phyloP scores from a whole-genome alignment of 2,888 invertebrate species.

The Sphinx pinastri region DNA sequence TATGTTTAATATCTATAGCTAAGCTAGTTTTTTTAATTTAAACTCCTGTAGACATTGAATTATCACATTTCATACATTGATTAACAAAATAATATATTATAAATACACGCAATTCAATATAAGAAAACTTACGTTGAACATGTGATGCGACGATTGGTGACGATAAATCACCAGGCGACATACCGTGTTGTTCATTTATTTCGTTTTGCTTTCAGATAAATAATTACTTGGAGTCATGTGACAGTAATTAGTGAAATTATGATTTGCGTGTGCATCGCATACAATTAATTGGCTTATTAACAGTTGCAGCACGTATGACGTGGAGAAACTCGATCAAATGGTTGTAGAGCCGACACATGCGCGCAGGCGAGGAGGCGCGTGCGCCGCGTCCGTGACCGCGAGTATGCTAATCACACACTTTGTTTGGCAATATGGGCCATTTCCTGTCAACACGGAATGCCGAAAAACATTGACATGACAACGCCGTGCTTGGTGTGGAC shows the following conservation, averaged over 20 bases:
- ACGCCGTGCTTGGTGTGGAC: constrained; percentile 39
- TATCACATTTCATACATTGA: not conserved
- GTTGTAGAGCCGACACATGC: constrained; percentile 31
- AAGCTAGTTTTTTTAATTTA: no score
- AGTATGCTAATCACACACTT: constrained; percentile 61
- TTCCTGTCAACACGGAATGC: constrained; percentile 64
- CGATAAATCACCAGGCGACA: constrained; percentile 3
- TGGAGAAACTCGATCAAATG: constrained; percentile 58
- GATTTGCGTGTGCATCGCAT: constrained; percentile 41
- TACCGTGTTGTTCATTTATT: not conserved
- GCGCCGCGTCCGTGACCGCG: constrained; percentile 57
- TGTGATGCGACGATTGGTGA: constrained; percentile 10
- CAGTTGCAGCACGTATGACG: constrained; percentile 60
- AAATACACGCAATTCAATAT: not conserved
- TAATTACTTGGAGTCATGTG: constrained; percentile 33
- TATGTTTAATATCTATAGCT: no score
- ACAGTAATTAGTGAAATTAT: constrained; percentile 55
- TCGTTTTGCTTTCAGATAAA: constrained; percentile 35
- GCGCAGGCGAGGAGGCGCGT: constrained; percentile 40
- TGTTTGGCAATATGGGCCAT: constrained; percentile 67
- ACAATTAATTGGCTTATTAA: constrained; percentile 42
- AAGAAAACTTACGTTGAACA: constrained; percentile 4
- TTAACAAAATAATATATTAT: not conserved
- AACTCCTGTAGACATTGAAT: no score
- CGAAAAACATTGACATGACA: constrained; percentile 47